Evolutionary conservation across 2,113 vertebrate species (phyloP), one percentile per base, ranked within the genome.

Genomic region (Aegypius monachus): DNA sequence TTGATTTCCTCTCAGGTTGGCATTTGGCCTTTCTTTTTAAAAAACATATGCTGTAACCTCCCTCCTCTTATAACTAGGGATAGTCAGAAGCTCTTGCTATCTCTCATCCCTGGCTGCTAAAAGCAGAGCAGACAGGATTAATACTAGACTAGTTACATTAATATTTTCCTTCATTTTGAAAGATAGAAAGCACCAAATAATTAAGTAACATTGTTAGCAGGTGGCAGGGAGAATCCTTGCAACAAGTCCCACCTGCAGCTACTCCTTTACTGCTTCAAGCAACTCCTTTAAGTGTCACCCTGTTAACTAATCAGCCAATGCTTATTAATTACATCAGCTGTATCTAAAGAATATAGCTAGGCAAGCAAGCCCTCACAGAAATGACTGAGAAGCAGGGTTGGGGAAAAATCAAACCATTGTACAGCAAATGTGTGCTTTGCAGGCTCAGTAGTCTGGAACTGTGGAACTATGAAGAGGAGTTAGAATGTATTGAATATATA

Each of bases 21-120:
- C 84, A 72, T 81, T 89, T 89, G 42, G 38, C 86, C 73, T 95
- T 91, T 91, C 70, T 94, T 79, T 92, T 81, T 89, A 82, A 91
- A 90, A 62, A 50, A 9, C 36, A 6, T 21, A 13, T 48, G 16
- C 53, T 85, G 42, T 52, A 85, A 72, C 52, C 20, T 91, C 68
- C 61, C 31, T 89, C 13, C 16, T 21, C 16, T 74, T 95, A 10
- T 36, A 82, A 68, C 34, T 15, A 77, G 32, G 40, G 21, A 26
- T 63, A 62, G 61, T 43, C 65, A 82, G 81, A 82, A 95, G 48
- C 8, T 82, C 66, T 84, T 91, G 5, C 50, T 80, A 5, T 25
- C 27, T 86, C 53, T 79, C 32, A 55, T 56, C 23, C 17, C 72
- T 55, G 56, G 29, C 75, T 89, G 47, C 50, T 52, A 87, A 71